Evolutionary conservation across 2,797 vertebrate species (phyloP), one percentile per base, ranked within the genome.

Genomic region (Coendou prehensilis): DNA sequence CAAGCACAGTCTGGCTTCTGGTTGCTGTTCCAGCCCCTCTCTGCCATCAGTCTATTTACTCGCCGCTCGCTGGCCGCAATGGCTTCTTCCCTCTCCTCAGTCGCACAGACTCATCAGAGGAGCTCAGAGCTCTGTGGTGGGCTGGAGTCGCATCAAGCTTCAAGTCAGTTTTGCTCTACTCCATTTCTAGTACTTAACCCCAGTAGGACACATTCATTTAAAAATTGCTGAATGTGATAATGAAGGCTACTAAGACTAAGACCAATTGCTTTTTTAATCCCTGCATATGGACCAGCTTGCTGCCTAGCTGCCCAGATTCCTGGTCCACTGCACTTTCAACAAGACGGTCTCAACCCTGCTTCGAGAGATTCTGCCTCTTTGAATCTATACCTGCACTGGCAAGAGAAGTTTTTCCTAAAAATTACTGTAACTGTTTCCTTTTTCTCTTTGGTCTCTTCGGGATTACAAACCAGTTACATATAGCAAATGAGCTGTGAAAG

Each of bases 381-480:
- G 69, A 73, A 30, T 52, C 18, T 57, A 64, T 73, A 79, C 47
- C 45, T 59, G 37, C 26, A 30, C 41, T 67, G 33, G 13, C 75
- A 57, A n/a, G 59, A 86, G 71, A 64, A 92, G 9, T 67, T 71
- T 89, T 67, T n/a, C 56, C 54, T 7, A 73, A 69, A 92, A 79
- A 33, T 78, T 2, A 33, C 28, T 79, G 81, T 47, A 61, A 45
- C 3, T 18, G 30, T 81, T 89, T 95, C n/a, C 30, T 52, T 85
- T 83, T 95, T 78, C 78, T 57, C 87, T 92, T 88, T 95, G 84
- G 50, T 22, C 11, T 22, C 93, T 45, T 83, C 14, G 82, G 50
- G 76, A 71, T 90, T 85, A n/a, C 33, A 96, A 54, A 71, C 50
- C 57, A 69, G 30, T 71, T 37, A 7, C n/a, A 45, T 37, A 23